Evolutionary conservation across 2,113 vertebrate species (phyloP).

Genomic region (Alces alces): DNA sequence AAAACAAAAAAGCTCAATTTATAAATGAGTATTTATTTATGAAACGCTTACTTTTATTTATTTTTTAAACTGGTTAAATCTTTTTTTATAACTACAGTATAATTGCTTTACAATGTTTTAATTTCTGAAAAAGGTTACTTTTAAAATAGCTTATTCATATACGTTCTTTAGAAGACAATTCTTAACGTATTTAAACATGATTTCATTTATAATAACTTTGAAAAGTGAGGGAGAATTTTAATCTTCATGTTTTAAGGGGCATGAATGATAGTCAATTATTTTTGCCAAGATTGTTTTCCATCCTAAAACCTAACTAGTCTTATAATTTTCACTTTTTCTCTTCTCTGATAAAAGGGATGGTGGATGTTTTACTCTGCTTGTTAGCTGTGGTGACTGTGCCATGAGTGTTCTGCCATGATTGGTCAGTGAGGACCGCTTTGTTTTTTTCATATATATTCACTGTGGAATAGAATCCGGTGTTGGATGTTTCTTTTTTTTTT

Average conservation of each 20-base stretch:
- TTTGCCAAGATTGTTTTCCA: not conserved
- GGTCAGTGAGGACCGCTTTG: not conserved
- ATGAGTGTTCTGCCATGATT: not conserved
- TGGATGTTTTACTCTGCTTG: conserved; percentile 14
- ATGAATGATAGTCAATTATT: not conserved
- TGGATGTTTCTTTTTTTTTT: conserved; percentile 43
- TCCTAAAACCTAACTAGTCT: conserved; percentile 33
- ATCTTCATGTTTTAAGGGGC: not conserved
- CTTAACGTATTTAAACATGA: conserved; percentile 28
- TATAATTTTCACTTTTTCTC: conserved; percentile 18
- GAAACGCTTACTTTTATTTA: not conserved
- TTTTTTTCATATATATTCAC: conserved; percentile 6
- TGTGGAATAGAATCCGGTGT: conserved; percentile 10
- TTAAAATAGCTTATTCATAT: not conserved
- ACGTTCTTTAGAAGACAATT: conserved; percentile 22
- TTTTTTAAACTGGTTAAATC: not conserved
- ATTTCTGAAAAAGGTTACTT: not conserved
- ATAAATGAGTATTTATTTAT: conserved; percentile 12
- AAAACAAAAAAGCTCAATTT: not conserved
- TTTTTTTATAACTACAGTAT: not conserved
- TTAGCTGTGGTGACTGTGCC: conserved; percentile 12
- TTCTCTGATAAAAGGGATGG: not conserved
- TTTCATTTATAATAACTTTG: conserved; percentile 22
- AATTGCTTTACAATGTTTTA: not conserved
- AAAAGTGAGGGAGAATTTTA: conserved; percentile 24